Conservation (phyloP, 1,140 invertebrate species). For the Eciton burchellii region DNA sequence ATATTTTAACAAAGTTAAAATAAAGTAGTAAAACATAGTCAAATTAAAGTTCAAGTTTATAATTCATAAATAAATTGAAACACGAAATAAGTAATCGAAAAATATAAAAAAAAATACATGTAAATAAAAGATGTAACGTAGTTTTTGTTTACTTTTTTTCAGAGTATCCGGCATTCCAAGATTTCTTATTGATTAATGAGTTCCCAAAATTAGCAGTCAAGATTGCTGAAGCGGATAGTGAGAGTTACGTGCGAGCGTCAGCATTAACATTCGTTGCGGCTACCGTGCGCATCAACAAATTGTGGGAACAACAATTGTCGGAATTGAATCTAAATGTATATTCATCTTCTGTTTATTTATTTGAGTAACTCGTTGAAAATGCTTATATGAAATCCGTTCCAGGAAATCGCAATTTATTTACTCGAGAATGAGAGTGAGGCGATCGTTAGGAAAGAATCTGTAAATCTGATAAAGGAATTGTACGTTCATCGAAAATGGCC, state of each 20-base stretch:
- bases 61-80: background rate
- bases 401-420: constrained; percentile 88
- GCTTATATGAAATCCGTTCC: constrained; percentile 75
- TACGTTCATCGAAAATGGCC: constrained; percentile 88
- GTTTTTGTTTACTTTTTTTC: too few species aligned
- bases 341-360: constrained; percentile 33
- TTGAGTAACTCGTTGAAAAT: background rate
- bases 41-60: too few species aligned
- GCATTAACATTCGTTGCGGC: constrained; percentile 89
- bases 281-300: constrained; percentile 87
- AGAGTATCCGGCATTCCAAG: constrained; percentile 93
- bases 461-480: constrained; percentile 88
- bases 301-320: constrained; percentile 89
- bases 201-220: constrained; percentile 88
- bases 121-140: background rate
- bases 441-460: constrained; percentile 90
- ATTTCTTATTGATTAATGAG: constrained; percentile 88
- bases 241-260: constrained; percentile 91
- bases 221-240: constrained; percentile 88
- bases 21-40: too few species aligned
- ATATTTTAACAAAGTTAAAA: too few species aligned
- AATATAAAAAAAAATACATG: too few species aligned
- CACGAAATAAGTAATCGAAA: background rate
- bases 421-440: constrained; percentile 90
- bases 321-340: constrained; percentile 87